These are phyloP conservation scores for Drosophila rufa DNA, from an alignment of 1,140 invertebrate genomes.

Conservation along the genomic window DNA sequence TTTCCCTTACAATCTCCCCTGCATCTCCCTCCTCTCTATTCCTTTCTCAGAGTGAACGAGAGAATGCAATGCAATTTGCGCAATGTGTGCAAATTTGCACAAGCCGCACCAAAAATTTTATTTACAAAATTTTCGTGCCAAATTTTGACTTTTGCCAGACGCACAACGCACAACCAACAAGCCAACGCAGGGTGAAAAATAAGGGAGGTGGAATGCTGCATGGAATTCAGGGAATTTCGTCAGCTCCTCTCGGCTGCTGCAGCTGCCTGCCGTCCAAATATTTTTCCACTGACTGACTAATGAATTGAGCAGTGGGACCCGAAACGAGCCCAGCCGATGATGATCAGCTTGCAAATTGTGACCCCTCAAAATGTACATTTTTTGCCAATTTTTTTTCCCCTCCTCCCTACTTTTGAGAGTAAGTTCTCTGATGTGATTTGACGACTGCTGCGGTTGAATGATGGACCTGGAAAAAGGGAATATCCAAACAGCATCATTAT, in stretches of 20 bases:
- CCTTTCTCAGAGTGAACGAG: background rate
- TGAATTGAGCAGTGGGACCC: conserved; percentile 49
- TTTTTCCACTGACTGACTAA: conserved; percentile 62
- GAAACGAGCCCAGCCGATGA: conserved; percentile 35
- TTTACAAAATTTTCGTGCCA: conserved; percentile 56
- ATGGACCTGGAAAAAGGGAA: background rate
- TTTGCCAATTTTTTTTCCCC: background rate
- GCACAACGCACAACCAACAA: conserved; percentile 30
- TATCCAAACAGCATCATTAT: conserved; percentile 5
- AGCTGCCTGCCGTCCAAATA: conserved; percentile 42
- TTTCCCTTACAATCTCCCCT: background rate
- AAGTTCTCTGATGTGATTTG: background rate
- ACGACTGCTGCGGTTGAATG: background rate
- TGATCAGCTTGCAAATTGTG: conserved; percentile 44
- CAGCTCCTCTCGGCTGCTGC: conserved; percentile 8
- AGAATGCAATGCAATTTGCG: conserved; percentile 70
- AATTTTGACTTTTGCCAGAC: conserved; percentile 47
- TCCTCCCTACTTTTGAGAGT: background rate
- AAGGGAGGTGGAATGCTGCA: conserved; percentile 1
- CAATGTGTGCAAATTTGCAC: conserved; percentile 75
- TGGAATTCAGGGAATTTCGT: conserved; percentile 26
- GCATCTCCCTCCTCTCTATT: background rate
- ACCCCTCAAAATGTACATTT: background rate
- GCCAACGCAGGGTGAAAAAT: conserved; percentile 6
- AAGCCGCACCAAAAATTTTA: conserved; percentile 63